Base-by-base conservation (phyloP, 2,113 vertebrate species). In the Syngnathus typhle region DNA sequence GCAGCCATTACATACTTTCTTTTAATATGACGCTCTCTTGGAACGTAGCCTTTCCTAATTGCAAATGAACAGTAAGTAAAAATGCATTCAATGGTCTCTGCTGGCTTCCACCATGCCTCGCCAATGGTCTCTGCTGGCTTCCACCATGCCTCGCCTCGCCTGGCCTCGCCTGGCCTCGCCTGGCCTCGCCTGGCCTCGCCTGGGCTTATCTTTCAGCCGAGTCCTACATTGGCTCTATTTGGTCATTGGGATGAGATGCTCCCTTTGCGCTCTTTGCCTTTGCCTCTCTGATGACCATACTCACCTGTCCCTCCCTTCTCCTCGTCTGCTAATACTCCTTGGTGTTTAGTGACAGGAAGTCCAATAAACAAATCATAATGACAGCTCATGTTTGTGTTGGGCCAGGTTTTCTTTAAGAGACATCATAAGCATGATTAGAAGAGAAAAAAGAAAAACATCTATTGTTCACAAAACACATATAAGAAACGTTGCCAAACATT, bases 81-180 rank as follows among this genome's bases (percentile, higher is more conserved):
- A 98, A 98, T 99, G 95, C 96, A 98, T 98, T 99, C 96, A 94
- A 93, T 93, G 94, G 91, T 87, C 86, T 91, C 87, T 46, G 65
- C 72, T 80, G 83, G 81, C 91, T 75, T 75, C 91, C 90, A 90
- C 91, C 90, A 88, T 92, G 90, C 90, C 91, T 32, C 27, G 27
- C 27, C 27, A n/a, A n/a, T 27, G 1, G 27, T 2, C 27, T 27
- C 27, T 1, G 1, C 27, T 32, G 3, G 27, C 27, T 3, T 32
- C 27, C n/a, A n/a, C n/a, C n/a, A n/a, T n/a, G n/a, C n/a, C n/a
- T 92, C 90, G 91, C 27, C 27, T 32, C 2, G 27, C 27, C 27
- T 2, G 2, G 27, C 27, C 27, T 32, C 27, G 27, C 27, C 27
- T 27, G 1, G 27, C 27, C 27, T 27, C 27, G 27, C 27, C 27